Base-by-base conservation (phyloP, 2,797 vertebrate genomes). In the Rhinichthys osculus region DNA sequence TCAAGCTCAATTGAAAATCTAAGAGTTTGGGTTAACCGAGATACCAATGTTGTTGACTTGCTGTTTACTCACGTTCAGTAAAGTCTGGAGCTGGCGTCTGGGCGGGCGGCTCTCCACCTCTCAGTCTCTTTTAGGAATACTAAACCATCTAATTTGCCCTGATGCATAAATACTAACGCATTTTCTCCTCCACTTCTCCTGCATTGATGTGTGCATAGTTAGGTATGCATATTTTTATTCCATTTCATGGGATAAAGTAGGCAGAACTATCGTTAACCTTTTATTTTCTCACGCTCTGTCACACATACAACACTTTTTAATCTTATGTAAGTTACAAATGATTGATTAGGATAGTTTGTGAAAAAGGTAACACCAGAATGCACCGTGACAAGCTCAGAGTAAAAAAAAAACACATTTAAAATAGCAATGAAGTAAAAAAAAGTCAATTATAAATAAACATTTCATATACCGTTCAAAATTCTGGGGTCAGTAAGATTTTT, bases 141-240 rank as follows among this genome's bases (percentile, higher is more conserved):
- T 35, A 42, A 42, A 38, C 80, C 67, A 42, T 82, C 35, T 59
- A 59, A 82, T 82, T 71, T 71, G 47, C 80, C 40, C 30, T 21
- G 54, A 40, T 42, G 35, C 38, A 62, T 11, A 78, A 78, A 78
- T 42, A 62, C 77, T 67, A 50, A 67, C 11, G 4, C n/a, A 40
- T 57, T 52, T 35, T 50, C 19, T 64, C 17, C 27, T 59, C 40
- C 7, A 54, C 40, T 35, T 50, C 21, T 74, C 40, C 57, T 19
- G 27, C 40, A 59, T 62, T 83, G 70, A 73, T 83, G 82, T 83
- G 70, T 74, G 71, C 14, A 64, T 73, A 13, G 8, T 38, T 50
- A 52, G 64, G 64, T 35, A 52, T 67, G 30, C 78, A 81, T 81
- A 50, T 67, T 52, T 38, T n/a, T 81, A 13, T 14, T n/a, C 7